These are phyloP conservation scores for Spinus olivaceus DNA, from an alignment of 2,797 vertebrate genomes.

Conservation along the genomic window DNA sequence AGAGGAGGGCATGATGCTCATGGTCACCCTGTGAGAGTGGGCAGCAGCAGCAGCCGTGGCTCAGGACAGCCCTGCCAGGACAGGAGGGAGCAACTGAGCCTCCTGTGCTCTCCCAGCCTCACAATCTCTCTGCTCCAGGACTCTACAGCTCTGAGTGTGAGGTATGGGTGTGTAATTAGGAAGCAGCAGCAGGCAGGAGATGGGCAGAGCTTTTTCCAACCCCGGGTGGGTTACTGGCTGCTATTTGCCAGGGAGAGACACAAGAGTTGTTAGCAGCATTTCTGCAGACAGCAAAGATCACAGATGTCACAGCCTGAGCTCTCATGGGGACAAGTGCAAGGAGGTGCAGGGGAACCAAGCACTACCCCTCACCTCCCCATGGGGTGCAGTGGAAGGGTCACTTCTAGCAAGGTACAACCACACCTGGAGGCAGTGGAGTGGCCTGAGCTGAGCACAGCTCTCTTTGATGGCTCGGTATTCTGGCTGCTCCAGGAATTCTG, in stretches of 20 bases:
- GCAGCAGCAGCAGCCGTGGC: not conserved
- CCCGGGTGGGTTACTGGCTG: not conserved
- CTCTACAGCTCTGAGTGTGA: accelerated
- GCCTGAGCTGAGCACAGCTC: not conserved
- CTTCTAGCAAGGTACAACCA: not conserved
- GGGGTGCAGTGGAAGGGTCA: not conserved
- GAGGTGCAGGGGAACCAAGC: not conserved
- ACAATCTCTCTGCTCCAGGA: not conserved
- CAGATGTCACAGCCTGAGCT: not conserved
- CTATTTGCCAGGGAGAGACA: not conserved
- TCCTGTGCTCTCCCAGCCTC: not conserved
- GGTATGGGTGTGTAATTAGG: not conserved
- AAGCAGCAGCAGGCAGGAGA: not conserved
- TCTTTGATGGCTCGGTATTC: not conserved
- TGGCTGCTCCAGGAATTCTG: not conserved
- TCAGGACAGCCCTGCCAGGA: not conserved
- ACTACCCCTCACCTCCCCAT: not conserved
- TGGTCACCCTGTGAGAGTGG: not conserved
- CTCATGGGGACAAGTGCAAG: not conserved
- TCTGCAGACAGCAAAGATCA: not conserved
- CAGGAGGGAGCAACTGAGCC: not conserved
- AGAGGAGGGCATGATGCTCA: not conserved
- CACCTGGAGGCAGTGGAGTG: not conserved
- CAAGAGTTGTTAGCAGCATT: not conserved
- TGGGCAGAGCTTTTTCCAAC: not conserved